Conservation (phyloP, 2,113 vertebrate species). For the Bothrops jararaca region DNA sequence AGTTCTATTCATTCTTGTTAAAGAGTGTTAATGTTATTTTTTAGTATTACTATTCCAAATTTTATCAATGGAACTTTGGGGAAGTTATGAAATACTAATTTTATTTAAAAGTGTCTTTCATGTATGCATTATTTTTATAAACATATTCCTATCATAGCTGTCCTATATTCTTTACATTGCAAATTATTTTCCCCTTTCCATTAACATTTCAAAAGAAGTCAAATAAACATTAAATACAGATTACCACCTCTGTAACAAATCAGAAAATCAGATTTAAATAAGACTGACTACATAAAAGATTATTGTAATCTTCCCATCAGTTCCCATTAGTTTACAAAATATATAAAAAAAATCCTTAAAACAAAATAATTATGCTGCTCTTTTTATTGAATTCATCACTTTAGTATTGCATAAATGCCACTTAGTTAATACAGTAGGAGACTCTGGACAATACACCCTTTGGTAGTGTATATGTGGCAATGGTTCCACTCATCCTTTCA, state of each 20-base stretch:
- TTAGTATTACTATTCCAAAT: constrained; percentile 23
- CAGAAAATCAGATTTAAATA: constrained; percentile 63
- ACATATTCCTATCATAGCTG: constrained; percentile 22
- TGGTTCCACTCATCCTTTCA: background rate
- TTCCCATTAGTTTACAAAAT: constrained; percentile 49
- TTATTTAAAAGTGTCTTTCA: constrained; percentile 42
- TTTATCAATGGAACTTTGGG: constrained; percentile 6
- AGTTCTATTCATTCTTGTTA: constrained; percentile 27
- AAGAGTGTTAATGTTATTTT: constrained; percentile 34
- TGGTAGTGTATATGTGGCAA: background rate
- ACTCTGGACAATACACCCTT: background rate
- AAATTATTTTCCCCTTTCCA: constrained; percentile 47
- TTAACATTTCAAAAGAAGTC: constrained; percentile 35
- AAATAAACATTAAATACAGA: constrained; percentile 55
- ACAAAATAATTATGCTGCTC: constrained; percentile 26
- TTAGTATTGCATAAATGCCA: constrained; percentile 35
- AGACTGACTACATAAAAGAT: constrained; percentile 53
- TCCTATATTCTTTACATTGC: constrained; percentile 36
- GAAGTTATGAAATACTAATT: constrained; percentile 32
- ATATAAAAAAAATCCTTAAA: constrained; percentile 39
- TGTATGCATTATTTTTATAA: constrained; percentile 45
- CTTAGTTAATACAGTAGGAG: constrained; percentile 24
- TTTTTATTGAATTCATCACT: constrained; percentile 26
- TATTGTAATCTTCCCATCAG: constrained; percentile 47
- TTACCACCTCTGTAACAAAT: constrained; percentile 56